A percentile compares a stretch with the other conserved stretches of the same genome.
Evolutionary conservation across 2,888 invertebrate genomes (phyloP).

Genomic region (Pyrochroa serraticornis): DNA sequence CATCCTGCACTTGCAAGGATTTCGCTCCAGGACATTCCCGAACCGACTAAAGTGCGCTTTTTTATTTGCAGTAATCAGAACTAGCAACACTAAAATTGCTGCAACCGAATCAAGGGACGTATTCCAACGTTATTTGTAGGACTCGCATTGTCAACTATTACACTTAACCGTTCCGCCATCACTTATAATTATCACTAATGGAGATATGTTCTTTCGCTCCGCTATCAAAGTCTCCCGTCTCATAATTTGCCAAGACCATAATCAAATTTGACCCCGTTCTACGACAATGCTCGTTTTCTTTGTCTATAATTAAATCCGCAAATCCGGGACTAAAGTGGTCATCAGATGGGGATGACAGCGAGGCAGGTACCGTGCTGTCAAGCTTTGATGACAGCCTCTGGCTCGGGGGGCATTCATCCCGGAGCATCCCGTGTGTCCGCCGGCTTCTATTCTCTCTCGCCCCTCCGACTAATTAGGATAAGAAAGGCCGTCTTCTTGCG

Average conservation of each 20-base stretch:
- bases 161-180: neutral
- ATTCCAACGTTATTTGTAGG: conserved; percentile 24
- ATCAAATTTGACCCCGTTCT: neutral
- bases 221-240: too few species aligned
- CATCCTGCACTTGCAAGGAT: conserved; percentile 46
- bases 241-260: too few species aligned
- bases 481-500: conserved; percentile 36
- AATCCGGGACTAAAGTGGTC: conserved; percentile 20
- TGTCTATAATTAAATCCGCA: conserved; percentile 21
- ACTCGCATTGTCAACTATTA: conserved; percentile 1
- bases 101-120: conserved; percentile 32
- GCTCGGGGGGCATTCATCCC: conserved; percentile 17
- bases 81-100: conserved; percentile 38
- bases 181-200: conserved; percentile 11
- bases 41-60: conserved; percentile 39
- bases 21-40: conserved; percentile 35
- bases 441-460: conserved; percentile 38
- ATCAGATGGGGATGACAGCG: conserved; percentile 27
- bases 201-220: conserved; percentile 7
- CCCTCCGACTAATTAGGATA: conserved; percentile 37
- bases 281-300: conserved; percentile 10
- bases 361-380: conserved; percentile 20
- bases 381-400: conserved; percentile 5
- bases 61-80: conserved; percentile 41
- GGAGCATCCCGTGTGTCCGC: conserved; percentile 19